Conservation (phyloP, 2,797 vertebrate species). For the Characodon lateralis region DNA sequence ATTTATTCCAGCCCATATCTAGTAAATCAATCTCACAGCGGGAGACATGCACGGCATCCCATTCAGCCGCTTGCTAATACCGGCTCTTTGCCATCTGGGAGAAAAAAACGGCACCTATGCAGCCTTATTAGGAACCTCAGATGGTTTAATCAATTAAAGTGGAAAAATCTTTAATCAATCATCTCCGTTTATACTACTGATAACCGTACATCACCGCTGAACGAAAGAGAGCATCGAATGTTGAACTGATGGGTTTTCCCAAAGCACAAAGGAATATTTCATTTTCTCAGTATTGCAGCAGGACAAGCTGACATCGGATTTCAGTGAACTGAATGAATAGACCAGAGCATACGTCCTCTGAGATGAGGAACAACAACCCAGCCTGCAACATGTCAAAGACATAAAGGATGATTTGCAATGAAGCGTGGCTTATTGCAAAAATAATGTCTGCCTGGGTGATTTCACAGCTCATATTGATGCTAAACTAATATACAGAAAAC, state of each 20-base stretch:
- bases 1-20: neutral
- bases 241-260: conserved; percentile 33
- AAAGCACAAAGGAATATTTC: too few relatives aligned
- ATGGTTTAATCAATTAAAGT: conserved; percentile 12
- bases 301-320: conserved; percentile 16
- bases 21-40: neutral
- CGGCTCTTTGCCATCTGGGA: neutral
- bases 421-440: conserved; percentile 38
- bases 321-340: conserved; percentile 25
- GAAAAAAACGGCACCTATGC: neutral
- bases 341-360: conserved; percentile 13
- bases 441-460: conserved; percentile 31
- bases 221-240: conserved; percentile 15
- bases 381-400: conserved; percentile 1
- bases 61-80: neutral
- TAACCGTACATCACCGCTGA: conserved; percentile 21
- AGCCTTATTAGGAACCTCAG: conserved; percentile 1
- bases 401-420: conserved; percentile 19
- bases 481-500: conserved; percentile 20
- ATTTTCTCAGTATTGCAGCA: neutral
- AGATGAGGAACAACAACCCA: conserved; percentile 3
- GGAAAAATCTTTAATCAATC: conserved; percentile 23
- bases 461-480: conserved; percentile 24
- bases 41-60: neutral
- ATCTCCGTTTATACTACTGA: conserved; percentile 6